Conservation (phyloP, 2,797 vertebrate genomes). For the Anabas testudineus region DNA sequence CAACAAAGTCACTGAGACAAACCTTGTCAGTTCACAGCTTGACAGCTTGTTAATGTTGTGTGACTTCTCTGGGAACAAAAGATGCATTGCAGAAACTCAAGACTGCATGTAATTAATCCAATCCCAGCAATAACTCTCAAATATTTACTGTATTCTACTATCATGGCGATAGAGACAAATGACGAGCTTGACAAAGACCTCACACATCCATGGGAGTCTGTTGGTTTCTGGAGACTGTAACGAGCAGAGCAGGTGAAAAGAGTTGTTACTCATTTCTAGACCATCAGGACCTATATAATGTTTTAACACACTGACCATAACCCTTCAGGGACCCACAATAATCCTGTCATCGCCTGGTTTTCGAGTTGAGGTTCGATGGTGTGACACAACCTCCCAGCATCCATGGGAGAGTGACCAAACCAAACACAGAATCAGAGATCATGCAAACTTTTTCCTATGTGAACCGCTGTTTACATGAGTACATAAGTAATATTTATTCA, state of each 20-base stretch:
- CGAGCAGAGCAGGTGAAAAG: constrained; percentile 66
- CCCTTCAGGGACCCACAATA: constrained; percentile 64
- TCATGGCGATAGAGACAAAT: constrained; percentile 62
- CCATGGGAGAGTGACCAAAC: constrained; percentile 76
- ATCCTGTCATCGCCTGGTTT: constrained; percentile 70
- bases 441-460: constrained; percentile 13
- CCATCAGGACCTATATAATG: constrained; percentile 55
- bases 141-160: constrained; percentile 71
- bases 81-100: constrained; percentile 68
- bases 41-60: constrained; percentile 79
- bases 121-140: constrained; percentile 76
- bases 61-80: constrained; percentile 70
- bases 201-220: constrained; percentile 64
- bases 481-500: no score
- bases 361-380: constrained; percentile 35
- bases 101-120: constrained; percentile 72
- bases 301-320: constrained; percentile 66
- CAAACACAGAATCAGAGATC: constrained; percentile 64
- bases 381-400: constrained; percentile 59
- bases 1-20: constrained; percentile 64
- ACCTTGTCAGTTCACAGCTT: constrained; percentile 71
- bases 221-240: constrained; percentile 12
- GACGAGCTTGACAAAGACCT: constrained; percentile 64
- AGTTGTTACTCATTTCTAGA: constrained; percentile 50
- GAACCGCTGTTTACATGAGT: constrained; percentile 4